Evolutionary conservation across 2,797 vertebrate genomes (phyloP), one percentile per base, ranked within the genome.

Genomic region (Peromyscus melanophrys): DNA sequence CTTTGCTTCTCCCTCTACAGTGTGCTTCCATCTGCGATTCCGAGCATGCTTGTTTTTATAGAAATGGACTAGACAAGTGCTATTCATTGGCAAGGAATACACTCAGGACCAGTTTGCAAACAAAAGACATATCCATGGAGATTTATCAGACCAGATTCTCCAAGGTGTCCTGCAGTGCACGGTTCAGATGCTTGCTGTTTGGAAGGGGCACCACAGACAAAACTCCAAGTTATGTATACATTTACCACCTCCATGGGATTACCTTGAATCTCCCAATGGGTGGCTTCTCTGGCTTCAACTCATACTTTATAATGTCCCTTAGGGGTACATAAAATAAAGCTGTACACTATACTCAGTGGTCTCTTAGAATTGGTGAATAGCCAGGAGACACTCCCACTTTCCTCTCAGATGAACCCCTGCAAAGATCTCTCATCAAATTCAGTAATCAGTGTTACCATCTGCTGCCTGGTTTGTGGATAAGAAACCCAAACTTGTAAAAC

Each of bases 81-180:
- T 88, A 59, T 95, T 89, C 49, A 93, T 81, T 91, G 34, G 5
- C 13, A 82, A 77, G 11, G 12, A 83, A 95, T 84, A 82, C 67
- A 93, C 61, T 82, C 6, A 59, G 78, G 14, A 80, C 0, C 0
- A 69, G 27, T 13, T 31, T 46, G 93, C 34, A 94, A 46, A 82
- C 23, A 71, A 75, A 84, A 6, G 1, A 55, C 11, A 16, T 82
- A 57, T 75, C 34, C 37, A 46, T 59, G 76, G 73, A 6, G 43
- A 83, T 46, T 96, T 43, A 89, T 3, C 46, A 46, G 87, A 25
- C 11, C 43, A 12, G 11, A 11, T 37, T 71, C 37, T 49, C 4
- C 9, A 16, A 59, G 6, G 61, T 46, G 55, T 52, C 57, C 40
- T 13, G 14, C 25, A 27, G 46, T 27, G n/a, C 21, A 57, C 49